These are phyloP conservation scores for Andrena cerasifolii DNA, from an alignment of 1,140 invertebrate genomes.

Conservation along the genomic window DNA sequence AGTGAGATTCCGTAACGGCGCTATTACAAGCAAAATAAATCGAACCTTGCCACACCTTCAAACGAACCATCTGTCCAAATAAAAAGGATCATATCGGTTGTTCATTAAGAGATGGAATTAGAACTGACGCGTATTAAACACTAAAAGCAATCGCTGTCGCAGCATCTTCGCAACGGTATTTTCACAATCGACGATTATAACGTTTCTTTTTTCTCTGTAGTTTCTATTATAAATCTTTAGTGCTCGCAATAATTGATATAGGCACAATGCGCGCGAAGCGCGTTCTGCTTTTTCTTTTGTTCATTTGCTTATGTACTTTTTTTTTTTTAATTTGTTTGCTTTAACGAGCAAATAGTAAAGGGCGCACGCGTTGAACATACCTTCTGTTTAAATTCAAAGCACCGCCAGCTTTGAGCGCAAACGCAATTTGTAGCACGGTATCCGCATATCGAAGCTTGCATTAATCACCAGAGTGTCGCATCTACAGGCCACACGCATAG, in stretches of 20 bases:
- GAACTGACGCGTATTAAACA: slow-evolving; percentile 58
- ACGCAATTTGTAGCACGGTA: slow-evolving; percentile 79
- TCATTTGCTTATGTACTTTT: slow-evolving; percentile 10
- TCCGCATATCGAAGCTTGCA: slow-evolving; percentile 74
- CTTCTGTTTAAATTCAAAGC: slow-evolving; percentile 79
- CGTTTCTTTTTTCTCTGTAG: slow-evolving; percentile 35
- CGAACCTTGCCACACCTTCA: neutral
- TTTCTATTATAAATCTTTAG: slow-evolving; percentile 53
- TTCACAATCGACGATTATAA: slow-evolving; percentile 43
- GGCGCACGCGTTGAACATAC: slow-evolving; percentile 81
- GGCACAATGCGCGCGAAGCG: slow-evolving; percentile 37
- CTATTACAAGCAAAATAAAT: neutral
- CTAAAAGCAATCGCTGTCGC: slow-evolving; percentile 58
- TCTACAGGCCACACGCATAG: slow-evolving; percentile 69
- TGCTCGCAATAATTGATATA: slow-evolving; percentile 56
- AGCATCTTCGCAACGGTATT: slow-evolving; percentile 51
- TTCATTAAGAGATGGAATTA: slow-evolving; percentile 59
- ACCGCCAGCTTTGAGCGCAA: slow-evolving; percentile 76
- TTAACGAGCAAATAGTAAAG: slow-evolving; percentile 73
- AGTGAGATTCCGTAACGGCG: neutral
- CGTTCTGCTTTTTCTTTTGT: slow-evolving; percentile 20
- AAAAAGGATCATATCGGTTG: slow-evolving; percentile 8
- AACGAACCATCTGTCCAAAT: neutral
- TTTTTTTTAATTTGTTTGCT: slow-evolving; percentile 59
- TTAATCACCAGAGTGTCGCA: slow-evolving; percentile 65